phyloP scores from a whole-genome alignment of 2,113 vertebrate species.

The Heteronetta atricapilla region DNA sequence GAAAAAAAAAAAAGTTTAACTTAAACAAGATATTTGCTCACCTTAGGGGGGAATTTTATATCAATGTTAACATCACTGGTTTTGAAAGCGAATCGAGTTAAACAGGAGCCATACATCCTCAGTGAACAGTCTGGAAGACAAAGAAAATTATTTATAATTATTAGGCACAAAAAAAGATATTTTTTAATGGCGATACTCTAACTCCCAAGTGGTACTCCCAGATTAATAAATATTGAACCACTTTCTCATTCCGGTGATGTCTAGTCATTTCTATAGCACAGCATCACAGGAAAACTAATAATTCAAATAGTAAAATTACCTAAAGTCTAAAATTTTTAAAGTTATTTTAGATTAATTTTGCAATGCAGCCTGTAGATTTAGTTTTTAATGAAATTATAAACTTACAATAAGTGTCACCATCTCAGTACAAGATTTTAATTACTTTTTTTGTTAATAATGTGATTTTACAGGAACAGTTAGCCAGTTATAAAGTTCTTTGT shows the following conservation, averaged over 20 bases:
- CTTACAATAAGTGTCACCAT: not conserved
- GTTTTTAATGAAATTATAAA: not conserved
- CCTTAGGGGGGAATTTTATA: slow-evolving; percentile 89
- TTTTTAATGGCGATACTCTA: not conserved
- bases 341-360: not conserved
- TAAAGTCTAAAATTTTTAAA: not conserved
- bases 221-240: not conserved
- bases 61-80: slow-evolving; percentile 96
- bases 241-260: not conserved
- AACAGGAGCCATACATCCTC: slow-evolving; percentile 93
- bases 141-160: slow-evolving; percentile 25
- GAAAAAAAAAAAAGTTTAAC: not conserved
- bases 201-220: not conserved
- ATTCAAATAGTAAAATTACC: not conserved
- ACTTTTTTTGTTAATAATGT: not conserved
- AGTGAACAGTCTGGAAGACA: slow-evolving; percentile 87
- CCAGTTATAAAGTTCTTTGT: not conserved
- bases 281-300: not conserved
- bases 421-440: not conserved
- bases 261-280: not conserved
- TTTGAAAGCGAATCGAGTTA: slow-evolving; percentile 95
- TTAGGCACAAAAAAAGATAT: not conserved
- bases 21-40: slow-evolving; percentile 72
- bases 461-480: not conserved
- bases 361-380: not conserved